Base-by-base conservation (phyloP, 2,888 invertebrate genomes). In the Amitus sp. region DNA sequence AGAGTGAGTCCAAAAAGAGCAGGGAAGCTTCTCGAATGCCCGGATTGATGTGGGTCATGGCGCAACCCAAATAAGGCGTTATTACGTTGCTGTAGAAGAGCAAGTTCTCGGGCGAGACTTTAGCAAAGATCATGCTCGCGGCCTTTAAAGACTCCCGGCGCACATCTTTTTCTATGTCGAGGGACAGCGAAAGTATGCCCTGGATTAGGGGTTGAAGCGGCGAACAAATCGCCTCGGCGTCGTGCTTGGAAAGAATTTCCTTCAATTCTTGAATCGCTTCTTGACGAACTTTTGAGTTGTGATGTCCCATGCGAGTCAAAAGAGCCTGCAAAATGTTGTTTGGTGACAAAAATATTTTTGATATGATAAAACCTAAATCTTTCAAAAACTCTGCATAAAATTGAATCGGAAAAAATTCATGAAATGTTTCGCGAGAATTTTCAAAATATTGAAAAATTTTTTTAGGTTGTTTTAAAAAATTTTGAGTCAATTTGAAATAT, bases 1-100 rank as follows among this genome's bases (percentile, higher is more conserved):
- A 80, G n/a, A 95, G 84, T 37, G 90, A 85, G 75, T 95, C 95
- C 13, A 96, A 83, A 66, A 95, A 87, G 0, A 89, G 77, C 0
- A 96, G 83, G 0, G 95, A 92, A 80, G 95, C 95, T 76, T 93
- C 91, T 76, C 94, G 93, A 62, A 96, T 89, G 47, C 86, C 85
- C 9, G 86, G 86, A 76, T 92, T 88, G 58, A 96, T 92, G 73
- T 96, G 93, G 0, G 95, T 95, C 93, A 96, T 94, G 0, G 94
- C 92, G 83, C 95, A 95, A 49, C 90, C 87, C 43, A 96, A 81
- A 79, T 94, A 93, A 1, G 93, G 91, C 15, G 90, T 88, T 59
- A 96, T 83, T 4, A 92, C 85, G 62, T 90, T 88, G 75, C 91
- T 92, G 78, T 93, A 94, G 7, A 95, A 93, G 34, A 85, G 79